Conservation (phyloP, 2,888 invertebrate genomes). For the Tetropium fuscum region DNA sequence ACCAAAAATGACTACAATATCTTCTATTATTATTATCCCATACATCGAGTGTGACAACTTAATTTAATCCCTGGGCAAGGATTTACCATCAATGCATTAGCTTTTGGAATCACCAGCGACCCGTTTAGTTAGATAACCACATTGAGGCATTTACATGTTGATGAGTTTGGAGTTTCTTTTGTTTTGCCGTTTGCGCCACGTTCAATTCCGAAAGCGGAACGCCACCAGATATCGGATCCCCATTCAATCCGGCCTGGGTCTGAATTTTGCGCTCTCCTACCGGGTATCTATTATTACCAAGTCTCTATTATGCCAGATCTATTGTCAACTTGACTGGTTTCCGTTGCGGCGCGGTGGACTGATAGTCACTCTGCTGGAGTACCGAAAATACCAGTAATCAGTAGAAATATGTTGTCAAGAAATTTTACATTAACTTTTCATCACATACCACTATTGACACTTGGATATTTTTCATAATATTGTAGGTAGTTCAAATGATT, state of each 20-base stretch:
- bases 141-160: constrained; percentile 61
- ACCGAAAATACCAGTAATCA: too few species aligned
- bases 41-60: constrained; percentile 43
- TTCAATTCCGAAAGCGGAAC: constrained; percentile 42
- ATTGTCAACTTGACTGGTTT: neutral
- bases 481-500: too few species aligned
- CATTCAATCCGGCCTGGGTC: constrained; percentile 48
- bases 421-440: too few species aligned
- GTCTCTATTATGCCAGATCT: constrained; percentile 1
- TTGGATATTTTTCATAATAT: too few species aligned
- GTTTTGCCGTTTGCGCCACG: constrained; percentile 50
- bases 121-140: constrained; percentile 54
- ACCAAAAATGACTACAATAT: too few species aligned
- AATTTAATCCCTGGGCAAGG: constrained; percentile 48
- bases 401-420: too few species aligned
- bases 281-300: constrained; percentile 24
- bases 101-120: constrained; percentile 52
- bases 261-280: constrained; percentile 29
- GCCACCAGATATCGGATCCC: constrained; percentile 43
- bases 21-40: too few species aligned
- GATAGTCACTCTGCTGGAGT: too few species aligned
- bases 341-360: too few species aligned
- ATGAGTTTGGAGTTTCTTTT: constrained; percentile 60
- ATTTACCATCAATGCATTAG: constrained; percentile 49
- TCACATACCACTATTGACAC: too few species aligned